phyloP scores from a whole-genome alignment of 2,113 vertebrate genomes.

The Struthidea cinerea region DNA sequence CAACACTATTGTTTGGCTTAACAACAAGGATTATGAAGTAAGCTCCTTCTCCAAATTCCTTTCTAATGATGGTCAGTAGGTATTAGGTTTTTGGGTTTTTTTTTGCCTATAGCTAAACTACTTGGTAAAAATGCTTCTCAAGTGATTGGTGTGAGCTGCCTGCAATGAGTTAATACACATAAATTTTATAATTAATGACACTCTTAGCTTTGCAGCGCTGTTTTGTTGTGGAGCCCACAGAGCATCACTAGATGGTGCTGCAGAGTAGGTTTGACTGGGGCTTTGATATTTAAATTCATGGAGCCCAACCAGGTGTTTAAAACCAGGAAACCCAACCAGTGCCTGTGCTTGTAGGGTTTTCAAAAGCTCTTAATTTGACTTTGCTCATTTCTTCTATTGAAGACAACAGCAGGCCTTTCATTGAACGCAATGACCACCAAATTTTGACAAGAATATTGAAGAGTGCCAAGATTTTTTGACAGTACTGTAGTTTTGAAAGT shows the following conservation, averaged over 20 bases:
- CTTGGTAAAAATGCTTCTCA: not conserved
- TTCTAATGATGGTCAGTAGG: not conserved
- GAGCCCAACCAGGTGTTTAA: not conserved
- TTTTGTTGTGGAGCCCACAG: not conserved
- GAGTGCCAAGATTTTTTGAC: not conserved
- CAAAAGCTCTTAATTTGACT: not conserved
- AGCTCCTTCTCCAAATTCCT: not conserved
- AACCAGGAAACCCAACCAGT: not conserved
- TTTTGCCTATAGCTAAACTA: not conserved
- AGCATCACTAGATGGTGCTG: slow-evolving; percentile 18
- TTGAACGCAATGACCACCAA: not conserved
- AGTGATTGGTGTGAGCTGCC: not conserved
- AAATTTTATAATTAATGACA: not conserved
- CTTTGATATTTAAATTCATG: not conserved
- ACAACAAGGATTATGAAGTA: not conserved
- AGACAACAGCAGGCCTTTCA: not conserved
- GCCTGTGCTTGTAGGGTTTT: not conserved
- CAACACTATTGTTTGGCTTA: not conserved
- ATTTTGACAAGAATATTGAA: no score
- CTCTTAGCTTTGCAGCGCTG: not conserved
- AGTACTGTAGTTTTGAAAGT: not conserved
- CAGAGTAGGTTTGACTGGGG: not conserved
- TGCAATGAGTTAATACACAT: not conserved
- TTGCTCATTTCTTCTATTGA: not conserved
- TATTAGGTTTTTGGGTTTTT: fast-evolving